These are phyloP conservation scores for Brachyistius frenatus DNA, from an alignment of 2,113 vertebrate species.

Conservation along the genomic window DNA sequence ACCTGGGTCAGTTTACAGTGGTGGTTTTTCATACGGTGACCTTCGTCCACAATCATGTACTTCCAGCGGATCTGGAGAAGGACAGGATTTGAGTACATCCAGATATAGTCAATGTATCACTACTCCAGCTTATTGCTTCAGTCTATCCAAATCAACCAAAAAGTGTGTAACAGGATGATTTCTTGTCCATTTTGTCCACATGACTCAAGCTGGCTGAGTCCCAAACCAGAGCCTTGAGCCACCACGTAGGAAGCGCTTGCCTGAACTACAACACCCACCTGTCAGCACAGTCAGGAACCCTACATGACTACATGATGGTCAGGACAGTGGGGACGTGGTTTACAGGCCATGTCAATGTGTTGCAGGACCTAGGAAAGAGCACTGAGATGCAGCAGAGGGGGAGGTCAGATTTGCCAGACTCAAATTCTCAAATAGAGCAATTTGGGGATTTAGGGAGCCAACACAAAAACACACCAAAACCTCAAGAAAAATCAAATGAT, in stretches of 20 bases:
- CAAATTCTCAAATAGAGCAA: constrained; percentile 15
- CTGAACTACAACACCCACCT: constrained; percentile 69
- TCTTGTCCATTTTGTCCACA: constrained; percentile 54
- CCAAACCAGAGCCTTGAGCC: constrained; percentile 38
- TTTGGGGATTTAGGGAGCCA: constrained; percentile 21
- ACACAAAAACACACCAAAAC: constrained; percentile 18
- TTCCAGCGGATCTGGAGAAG: constrained; percentile 94
- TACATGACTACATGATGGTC: constrained; percentile 71
- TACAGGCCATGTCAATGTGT: constrained; percentile 61
- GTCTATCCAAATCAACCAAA: constrained; percentile 7
- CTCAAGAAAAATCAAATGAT: constrained; percentile 19
- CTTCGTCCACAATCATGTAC: constrained; percentile 99
- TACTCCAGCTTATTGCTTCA: background rate
- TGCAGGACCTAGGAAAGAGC: constrained; percentile 73
- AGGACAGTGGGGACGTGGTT: constrained; percentile 59
- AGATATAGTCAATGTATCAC: background rate
- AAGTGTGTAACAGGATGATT: constrained; percentile 26
- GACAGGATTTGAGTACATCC: background rate
- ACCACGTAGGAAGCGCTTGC: constrained; percentile 14
- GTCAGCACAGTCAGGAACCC: constrained; percentile 59
- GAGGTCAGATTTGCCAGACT: constrained; percentile 58
- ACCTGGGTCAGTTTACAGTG: constrained; percentile 99
- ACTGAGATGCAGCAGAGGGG: constrained; percentile 70
- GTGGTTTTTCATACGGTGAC: constrained; percentile 99
- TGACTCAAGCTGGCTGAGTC: constrained; percentile 24